Evolutionary conservation across 2,888 invertebrate genomes (phyloP).

Genomic region (Leuctra nigra): DNA sequence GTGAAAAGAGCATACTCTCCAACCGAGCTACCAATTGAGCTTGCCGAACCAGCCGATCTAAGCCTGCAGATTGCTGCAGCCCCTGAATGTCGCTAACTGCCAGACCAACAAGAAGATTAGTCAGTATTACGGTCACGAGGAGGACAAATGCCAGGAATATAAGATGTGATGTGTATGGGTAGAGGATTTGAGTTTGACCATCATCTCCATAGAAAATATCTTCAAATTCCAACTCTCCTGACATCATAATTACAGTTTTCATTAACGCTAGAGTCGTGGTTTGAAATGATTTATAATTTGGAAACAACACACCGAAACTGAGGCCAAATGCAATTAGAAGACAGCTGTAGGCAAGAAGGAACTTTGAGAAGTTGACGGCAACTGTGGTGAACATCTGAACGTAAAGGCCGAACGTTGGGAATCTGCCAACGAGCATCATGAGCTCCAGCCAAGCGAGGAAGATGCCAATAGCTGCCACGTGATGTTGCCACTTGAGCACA

Average conservation of each 20-base stretch:
- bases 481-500: slow-evolving; percentile 59
- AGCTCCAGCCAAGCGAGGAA: slow-evolving; percentile 76
- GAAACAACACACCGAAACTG: slow-evolving; percentile 75
- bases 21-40: slow-evolving; percentile 75
- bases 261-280: slow-evolving; percentile 53
- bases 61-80: slow-evolving; percentile 48
- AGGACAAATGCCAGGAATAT: slow-evolving; percentile 72
- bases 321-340: slow-evolving; percentile 72
- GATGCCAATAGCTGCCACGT: slow-evolving; percentile 70
- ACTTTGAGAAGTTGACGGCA: slow-evolving; percentile 74
- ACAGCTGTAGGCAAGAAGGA: slow-evolving; percentile 72
- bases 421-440: slow-evolving; percentile 79
- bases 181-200: slow-evolving; percentile 47
- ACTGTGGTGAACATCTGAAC: slow-evolving; percentile 85
- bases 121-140: slow-evolving; percentile 72
- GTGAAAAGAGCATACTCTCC: slow-evolving; percentile 76
- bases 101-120: slow-evolving; percentile 75
- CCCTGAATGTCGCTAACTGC: slow-evolving; percentile 79
- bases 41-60: slow-evolving; percentile 73
- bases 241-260: slow-evolving; percentile 84
- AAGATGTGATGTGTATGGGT: slow-evolving; percentile 65
- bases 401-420: slow-evolving; percentile 79
- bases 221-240: slow-evolving; percentile 78
- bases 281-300: slow-evolving; percentile 62
- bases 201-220: slow-evolving; percentile 62